Evolutionary conservation across 2,797 vertebrate genomes (phyloP), one percentile per base, ranked within the genome.

Genomic region (Acrocephalus scirpaceus): DNA sequence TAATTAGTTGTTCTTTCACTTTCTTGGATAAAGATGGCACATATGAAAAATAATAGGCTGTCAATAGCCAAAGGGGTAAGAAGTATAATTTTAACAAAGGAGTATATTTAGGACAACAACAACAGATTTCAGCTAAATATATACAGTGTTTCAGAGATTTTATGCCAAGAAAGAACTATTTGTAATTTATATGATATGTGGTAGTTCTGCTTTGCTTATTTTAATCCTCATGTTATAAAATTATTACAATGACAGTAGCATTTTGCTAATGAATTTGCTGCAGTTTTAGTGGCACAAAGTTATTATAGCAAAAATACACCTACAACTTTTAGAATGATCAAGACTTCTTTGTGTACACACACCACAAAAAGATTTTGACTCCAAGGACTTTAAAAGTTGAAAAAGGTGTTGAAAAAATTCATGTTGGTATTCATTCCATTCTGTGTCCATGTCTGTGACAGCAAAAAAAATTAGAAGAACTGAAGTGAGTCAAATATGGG

Each of bases 1-100:
- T 98, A 98, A 99, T 99, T 99, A 98, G 97, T 97, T 97, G 96
- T 97, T 98, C 96, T 96, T 97, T 97, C 96, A 73, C 61, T 96
- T 97, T 97, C 97, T 95, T 94, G 95, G 64, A 76, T 96, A 97
- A 97, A 97, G 97, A 98, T 98, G 96, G 96, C 86, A 97, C 86
- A 94, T 94, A 97, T 86, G 78, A 98, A 97, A 98, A 98, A 98
- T 97, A 98, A 98, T 95, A 97, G 97, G 95, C 32, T 98, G 97
- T 97, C 97, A 98, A 92, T 97, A 97, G 32, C 90, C 92, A 81
- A 96, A 96, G 94, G 93, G 93, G 54, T 97, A 96, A 97, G 94
- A 84, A 94, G 87, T 36, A 86, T 92, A 84, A 96, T 94, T 83
- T 96, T 91, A 93, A 96, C 92, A 97, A 97, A 97, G 56, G 40